These are phyloP conservation scores for Fratercula arctica DNA, from an alignment of 2,797 vertebrate genomes.

Conservation along the genomic window DNA sequence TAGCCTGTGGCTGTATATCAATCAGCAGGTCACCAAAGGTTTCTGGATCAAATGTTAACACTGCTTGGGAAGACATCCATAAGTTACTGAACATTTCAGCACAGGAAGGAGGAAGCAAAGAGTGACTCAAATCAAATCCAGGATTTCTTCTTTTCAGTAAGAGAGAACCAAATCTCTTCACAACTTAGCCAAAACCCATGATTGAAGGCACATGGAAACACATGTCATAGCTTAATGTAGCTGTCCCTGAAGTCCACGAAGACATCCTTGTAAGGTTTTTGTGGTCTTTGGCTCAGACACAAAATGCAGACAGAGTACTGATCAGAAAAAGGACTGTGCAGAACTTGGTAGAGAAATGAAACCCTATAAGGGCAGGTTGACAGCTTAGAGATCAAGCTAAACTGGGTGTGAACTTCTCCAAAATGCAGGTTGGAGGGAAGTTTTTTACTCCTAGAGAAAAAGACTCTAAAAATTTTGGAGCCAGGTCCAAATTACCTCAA, in stretches of 20 bases:
- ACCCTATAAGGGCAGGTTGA: not conserved
- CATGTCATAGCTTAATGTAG: not conserved
- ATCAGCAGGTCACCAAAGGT: not conserved
- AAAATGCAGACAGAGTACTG: not conserved
- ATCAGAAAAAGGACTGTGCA: not conserved
- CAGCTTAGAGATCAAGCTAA: not conserved
- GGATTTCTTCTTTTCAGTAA: not conserved
- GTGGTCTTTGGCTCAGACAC: not conserved
- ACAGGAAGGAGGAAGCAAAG: not conserved
- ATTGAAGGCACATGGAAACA: conserved; percentile 20
- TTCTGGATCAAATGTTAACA: conserved; percentile 27
- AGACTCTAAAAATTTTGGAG: not conserved
- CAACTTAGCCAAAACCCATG: not conserved
- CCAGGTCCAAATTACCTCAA: not conserved
- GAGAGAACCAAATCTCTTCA: not conserved
- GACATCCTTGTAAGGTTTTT: not conserved
- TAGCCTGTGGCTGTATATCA: not conserved
- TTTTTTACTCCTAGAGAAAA: not conserved
- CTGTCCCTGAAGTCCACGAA: not conserved
- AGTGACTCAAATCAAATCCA: not conserved
- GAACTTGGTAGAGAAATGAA: not conserved
- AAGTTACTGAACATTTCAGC: conserved; percentile 10
- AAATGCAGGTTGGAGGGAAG: not conserved
- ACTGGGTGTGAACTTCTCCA: not conserved
- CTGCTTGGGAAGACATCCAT: not conserved